Evolutionary conservation across 2,888 invertebrate genomes (phyloP), one percentile per base, ranked within the genome.

Genomic region (Sisyra terminalis): DNA sequence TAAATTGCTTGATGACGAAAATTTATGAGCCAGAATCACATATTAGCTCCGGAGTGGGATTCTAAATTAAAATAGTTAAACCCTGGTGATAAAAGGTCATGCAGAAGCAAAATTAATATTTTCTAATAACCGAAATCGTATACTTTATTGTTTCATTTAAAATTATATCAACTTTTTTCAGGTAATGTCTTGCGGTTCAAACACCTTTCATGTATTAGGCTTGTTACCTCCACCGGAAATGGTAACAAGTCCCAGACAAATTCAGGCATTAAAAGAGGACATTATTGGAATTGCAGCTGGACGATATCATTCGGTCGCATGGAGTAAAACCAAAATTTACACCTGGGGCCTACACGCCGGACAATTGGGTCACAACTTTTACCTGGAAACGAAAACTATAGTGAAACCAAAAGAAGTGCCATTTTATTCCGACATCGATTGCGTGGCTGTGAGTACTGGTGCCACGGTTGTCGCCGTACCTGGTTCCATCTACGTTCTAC

Each of bases 341-440:
- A 78, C 83, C 0, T 89, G 84, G 78, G 90, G 90, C 2, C 64
- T 74, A 3, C 86, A 90, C 63, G 70, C 75, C 41, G 90, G 90
- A 0, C 89, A 90, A 55, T 62, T 89, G 51, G 87, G 86, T 2
- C 80, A 80, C 48, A 64, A 63, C 47, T 24, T 24, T 24, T 67
- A 63, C 56, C 49, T 48, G 31, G 60, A 61, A 3, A 14, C 24
- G 10, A 64, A 61, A 47, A 46, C 61, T 3, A 57, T 74, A 1
- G 46, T 63, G 1, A 49, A 57, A 1, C 73, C 73, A 1, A 73
- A 66, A 55, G 51, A 59, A 50, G 70, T 72, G 10, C 59, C 64
- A 2, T 67, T 69, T 37, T 69, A 67, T n/a, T 57, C 61, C 1
- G 53, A 54, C 1, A 58, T 76, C 1, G 62, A 65, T 31, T 54